Base-by-base conservation (phyloP, 2,113 vertebrate genomes). In the Vulpes lagopus region DNA sequence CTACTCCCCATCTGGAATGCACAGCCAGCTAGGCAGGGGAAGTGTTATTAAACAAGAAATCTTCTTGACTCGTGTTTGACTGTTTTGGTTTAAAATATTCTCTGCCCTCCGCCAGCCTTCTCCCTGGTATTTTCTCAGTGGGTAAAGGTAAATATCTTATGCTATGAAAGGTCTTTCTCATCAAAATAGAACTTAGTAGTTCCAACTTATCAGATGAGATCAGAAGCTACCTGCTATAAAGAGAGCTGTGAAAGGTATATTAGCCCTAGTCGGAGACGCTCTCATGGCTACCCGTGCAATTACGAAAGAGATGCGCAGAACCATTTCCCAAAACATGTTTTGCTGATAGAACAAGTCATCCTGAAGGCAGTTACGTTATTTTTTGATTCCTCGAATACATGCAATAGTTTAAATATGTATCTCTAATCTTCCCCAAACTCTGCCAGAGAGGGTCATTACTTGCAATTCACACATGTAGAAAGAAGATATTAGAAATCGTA, bases 11-110 rank as follows among this genome's bases (percentile, higher is more conserved):
- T 84, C 20, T 32, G 80, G 83, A 91, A 89, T 51, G 22, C 57
- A 43, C 6, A 59, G 16, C 38, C 67, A 79, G 51, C 27, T 51
- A 57, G 20, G 85, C 4, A 69, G 64, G 83, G 43, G 23, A 76
- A 87, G 79, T 94, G 32, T 25, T 91, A 88, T 51, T 73, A 73
- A 88, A 81, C 15, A 89, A 73, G 64, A 96, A 73, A 22, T 71
- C 43, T 89, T 43, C 32, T 89, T 79, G 57, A 74, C 11, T 79
- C 14, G 71, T 78, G 23, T n/a, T 79, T 94, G 51, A 60, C 59
- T 85, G 23, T 57, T 62, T 35, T 23, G 22, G 27, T 94, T 93
- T 51, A 90, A 90, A 93, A 69, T 93, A 80, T 55, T 82, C 10
- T 79, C 17, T 51, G 11, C 4, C 8, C 8, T 91, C 62, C 89